Evolutionary conservation across 1,140 invertebrate species (phyloP).

Genomic region (Papilio aristodemus): DNA sequence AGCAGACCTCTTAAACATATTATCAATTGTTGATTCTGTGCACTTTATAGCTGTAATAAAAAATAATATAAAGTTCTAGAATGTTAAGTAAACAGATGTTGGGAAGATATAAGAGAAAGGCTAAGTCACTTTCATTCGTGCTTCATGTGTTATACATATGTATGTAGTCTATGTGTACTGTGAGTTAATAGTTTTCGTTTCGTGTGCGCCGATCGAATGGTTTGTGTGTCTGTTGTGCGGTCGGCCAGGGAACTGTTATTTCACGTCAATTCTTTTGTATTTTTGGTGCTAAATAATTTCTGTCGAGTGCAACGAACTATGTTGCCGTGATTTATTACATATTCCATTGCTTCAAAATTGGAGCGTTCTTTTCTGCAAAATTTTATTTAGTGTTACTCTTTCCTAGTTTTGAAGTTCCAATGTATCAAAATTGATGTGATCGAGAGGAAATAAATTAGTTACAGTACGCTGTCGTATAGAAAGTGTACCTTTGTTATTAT

Average conservation of each 20-base stretch:
- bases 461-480: neutral
- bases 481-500: neutral
- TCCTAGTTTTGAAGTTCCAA: neutral
- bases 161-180: constrained; percentile 11
- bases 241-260: neutral
- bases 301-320: constrained; percentile 25
- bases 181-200: constrained; percentile 15
- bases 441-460: neutral
- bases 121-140: constrained; percentile 9
- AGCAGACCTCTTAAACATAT: no score
- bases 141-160: neutral
- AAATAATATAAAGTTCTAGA: neutral
- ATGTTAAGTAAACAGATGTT: neutral
- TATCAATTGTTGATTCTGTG: no score
- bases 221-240: constrained; percentile 11
- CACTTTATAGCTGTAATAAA: no score
- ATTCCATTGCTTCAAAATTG: constrained; percentile 39
- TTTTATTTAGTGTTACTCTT: neutral
- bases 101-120: constrained; percentile 5
- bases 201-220: neutral
- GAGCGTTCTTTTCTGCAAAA: neutral
- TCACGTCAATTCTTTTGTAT: constrained; percentile 3
- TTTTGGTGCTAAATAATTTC: constrained; percentile 3
- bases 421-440: neutral
- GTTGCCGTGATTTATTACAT: constrained; percentile 47